A percentile compares a stretch with the other conserved stretches of the same genome.
Evolutionary conservation across 2,888 invertebrate genomes (phyloP).

Genomic region (Dendrolimus pini): DNA sequence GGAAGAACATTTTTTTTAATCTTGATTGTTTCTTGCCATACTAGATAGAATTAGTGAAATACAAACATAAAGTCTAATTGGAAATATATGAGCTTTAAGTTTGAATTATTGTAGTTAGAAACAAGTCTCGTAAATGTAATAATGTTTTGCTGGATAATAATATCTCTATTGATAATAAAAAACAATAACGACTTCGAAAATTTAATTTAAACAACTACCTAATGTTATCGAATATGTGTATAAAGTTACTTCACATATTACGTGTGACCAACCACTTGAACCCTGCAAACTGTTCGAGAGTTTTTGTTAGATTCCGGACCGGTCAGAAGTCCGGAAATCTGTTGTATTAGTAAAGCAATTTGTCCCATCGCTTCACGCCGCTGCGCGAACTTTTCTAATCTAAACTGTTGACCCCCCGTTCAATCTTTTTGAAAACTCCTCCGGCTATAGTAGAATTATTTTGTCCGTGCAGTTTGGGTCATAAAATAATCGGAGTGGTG

Average conservation of each 20-base stretch:
- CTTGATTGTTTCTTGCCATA: too few species aligned
- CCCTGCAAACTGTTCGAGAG: conserved; percentile 20
- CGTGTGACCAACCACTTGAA: conserved; percentile 8
- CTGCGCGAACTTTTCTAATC: conserved; percentile 68
- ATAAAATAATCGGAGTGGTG: too few species aligned
- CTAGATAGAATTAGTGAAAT: too few species aligned
- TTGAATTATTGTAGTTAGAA: too few species aligned
- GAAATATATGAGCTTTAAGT: too few species aligned
- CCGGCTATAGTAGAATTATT: too few species aligned
- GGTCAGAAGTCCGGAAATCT: conserved; percentile 47
- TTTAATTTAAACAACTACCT: background rate
- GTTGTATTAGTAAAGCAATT: conserved; percentile 72
- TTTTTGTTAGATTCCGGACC: conserved; percentile 44
- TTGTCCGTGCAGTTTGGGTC: too few species aligned
- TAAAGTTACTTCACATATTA: background rate
- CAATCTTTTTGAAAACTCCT: conserved; percentile 24
- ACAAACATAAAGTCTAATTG: too few species aligned
- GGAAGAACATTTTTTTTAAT: too few species aligned
- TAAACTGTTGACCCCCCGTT: conserved; percentile 55
- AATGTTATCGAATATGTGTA: background rate
- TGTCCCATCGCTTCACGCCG: conserved; percentile 46
- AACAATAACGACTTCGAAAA: background rate
- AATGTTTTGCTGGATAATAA: background rate
- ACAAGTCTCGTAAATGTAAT: too few species aligned
- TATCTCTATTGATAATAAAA: background rate